Base-by-base conservation (phyloP, 2,797 vertebrate species). In the Acanthurus leucopareius region DNA sequence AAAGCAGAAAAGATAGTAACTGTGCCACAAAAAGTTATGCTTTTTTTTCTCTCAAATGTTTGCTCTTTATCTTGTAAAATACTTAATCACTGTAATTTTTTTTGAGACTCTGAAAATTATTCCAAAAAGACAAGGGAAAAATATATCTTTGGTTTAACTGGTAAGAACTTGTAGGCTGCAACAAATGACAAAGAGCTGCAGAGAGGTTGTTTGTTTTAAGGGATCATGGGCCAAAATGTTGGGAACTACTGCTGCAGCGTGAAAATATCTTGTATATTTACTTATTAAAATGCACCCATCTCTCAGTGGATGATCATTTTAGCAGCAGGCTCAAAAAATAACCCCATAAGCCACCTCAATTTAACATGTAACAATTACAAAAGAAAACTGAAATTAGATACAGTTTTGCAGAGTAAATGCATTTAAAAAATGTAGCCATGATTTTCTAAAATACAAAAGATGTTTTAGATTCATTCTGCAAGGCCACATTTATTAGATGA, bases 401-500 rank as follows among this genome's bases (percentile, higher is more conserved):
- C 2, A 40, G 38, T 40, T 44, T 49, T 69, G 45, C 63, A 48
- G 17, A 35, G 5, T 42, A 19, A 42, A 48, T 35, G 11, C 42
- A 15, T 74, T 45, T 35, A 13, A 67, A 66, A 84, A 63, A 19
- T 69, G 38, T 73, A 25, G 45, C 61, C 11, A 22, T 7, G 22
- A 9, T 52, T 25, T 45, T 58, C 16, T 1, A 57, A 5, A 70
- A 47, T 52, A 1, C 14, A 15, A 69, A 59, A 51, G 0, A 53
- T 53, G 44, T 28, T 38, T 65, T 4, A 28, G 44, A 63, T 84
- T 54, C 44, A 67, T 0, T 38, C 40, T 57, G 35, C 74, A 70
- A 85, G 92, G 90, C 70, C 80, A 63, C 69, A 20, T 79, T 79
- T 42, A 51, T 83, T n/a, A 73, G 57, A 81, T 82, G 67, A 73